Evolutionary conservation across 2,797 vertebrate genomes (phyloP), one percentile per base, ranked within the genome.

Genomic region (Megalops cyprinoides): DNA sequence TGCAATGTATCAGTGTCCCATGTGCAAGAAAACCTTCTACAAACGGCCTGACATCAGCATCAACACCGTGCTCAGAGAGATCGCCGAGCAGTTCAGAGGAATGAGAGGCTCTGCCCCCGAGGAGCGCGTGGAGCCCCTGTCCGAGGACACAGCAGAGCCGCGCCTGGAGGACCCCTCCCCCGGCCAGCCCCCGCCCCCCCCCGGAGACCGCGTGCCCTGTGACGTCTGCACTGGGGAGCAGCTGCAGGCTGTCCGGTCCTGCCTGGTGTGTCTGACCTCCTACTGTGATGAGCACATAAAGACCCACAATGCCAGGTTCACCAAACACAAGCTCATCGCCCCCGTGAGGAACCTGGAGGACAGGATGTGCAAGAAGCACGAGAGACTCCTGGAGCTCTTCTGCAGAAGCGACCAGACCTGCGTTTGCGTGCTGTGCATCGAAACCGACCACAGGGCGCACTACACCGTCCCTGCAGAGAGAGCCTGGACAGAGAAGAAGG

Each of bases 1-100:
- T 60, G 86, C 87, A 1, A 51, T 93, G 65, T 93, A 90, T 83
- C 94, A 94, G 90, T 95, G 95, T 74, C 95, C 95, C 1, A 95
- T 95, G 91, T 95, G 95, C 80, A 95, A 95, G 88, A 95, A 95
- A 91, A 86, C 91, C 48, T 95, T 95, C 88, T 71, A 86, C 85
- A 94, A 94, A 78, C 88, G 92, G 81, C 95, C 94, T 0, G 94
- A 95, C 3, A 91, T 94, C 46, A 94, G 94, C 80, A 87, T 95
- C 18, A 95, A 95, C 85, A 95, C 94, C 0, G 94, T 95, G 8
- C 83, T 95, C 78, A 89, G 93, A 62, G 95, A 95, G 46, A 95
- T 95, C 0, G 91, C 95, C 0, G 93, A 95, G 88, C 94, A 95
- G 89, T 94, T 95, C 86, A 95, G 93, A 81, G 92, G 93, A 86